phyloP scores from a whole-genome alignment of 2,888 invertebrate species.

The Rhagonycha fulva region DNA sequence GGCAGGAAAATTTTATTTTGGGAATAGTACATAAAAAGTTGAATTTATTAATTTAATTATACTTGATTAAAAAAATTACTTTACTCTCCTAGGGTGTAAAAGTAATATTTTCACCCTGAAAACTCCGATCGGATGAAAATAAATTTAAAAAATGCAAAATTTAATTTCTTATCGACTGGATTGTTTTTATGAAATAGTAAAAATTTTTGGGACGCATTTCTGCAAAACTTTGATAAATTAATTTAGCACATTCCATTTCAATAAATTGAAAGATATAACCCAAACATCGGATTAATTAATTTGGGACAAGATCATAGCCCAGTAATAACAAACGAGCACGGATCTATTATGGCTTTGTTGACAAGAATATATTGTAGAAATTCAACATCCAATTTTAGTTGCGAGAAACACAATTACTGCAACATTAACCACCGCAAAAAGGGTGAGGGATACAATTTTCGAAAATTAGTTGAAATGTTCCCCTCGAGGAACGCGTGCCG shows the following conservation, averaged over 20 bases:
- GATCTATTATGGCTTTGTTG: constrained; percentile 9
- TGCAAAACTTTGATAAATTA: not conserved
- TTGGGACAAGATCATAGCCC: constrained; percentile 1
- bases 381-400: constrained; percentile 3
- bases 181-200: not conserved
- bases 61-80: too few relatives aligned
- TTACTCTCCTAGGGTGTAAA: too few relatives aligned
- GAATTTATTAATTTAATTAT: too few relatives aligned
- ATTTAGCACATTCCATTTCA: constrained; percentile 1
- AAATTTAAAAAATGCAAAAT: too few relatives aligned
- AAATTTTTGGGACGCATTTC: not conserved
- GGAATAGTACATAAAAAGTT: too few relatives aligned
- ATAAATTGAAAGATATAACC: constrained; percentile 2
- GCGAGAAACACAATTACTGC: constrained; percentile 1
- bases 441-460: constrained; percentile 3
- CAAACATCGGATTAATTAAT: constrained; percentile 1
- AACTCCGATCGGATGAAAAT: too few relatives aligned
- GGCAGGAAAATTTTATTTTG: not conserved
- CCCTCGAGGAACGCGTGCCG: not conserved
- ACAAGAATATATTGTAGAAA: constrained; percentile 13
- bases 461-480: not conserved
- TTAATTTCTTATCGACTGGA: not conserved
- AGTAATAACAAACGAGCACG: not conserved
- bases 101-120: too few relatives aligned
- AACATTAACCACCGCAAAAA: not conserved